Conservation (phyloP, 2,797 vertebrate genomes). For the Sebastes variabilis region DNA sequence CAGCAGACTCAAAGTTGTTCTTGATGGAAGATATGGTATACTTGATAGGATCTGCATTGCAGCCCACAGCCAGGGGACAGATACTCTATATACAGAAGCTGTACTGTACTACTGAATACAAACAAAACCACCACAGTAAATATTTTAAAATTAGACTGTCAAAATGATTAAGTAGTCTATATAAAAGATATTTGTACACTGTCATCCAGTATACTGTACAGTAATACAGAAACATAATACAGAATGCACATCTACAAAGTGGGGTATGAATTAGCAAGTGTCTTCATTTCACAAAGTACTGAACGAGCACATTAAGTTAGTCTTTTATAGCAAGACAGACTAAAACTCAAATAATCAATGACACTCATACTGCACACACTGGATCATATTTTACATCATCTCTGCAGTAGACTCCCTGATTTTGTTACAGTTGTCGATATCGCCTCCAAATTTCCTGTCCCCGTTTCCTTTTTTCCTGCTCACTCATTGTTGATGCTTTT, state of each 20-base stretch:
- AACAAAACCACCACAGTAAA: conserved; percentile 12
- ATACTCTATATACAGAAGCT: conserved; percentile 12
- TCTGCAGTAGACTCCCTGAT: conserved; percentile 12
- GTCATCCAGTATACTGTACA: not conserved
- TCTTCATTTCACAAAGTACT: conserved; percentile 5
- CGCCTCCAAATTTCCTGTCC: conserved; percentile 2
- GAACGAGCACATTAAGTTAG: not conserved
- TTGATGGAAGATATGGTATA: conserved; percentile 18
- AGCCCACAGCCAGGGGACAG: conserved; percentile 29
- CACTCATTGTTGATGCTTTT: conserved; percentile 12
- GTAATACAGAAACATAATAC: not conserved
- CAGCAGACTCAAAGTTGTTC: conserved; percentile 24
- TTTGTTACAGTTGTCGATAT: conserved; percentile 23
- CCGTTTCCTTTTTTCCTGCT: not conserved
- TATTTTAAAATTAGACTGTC: conserved; percentile 17
- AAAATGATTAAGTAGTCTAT: conserved; percentile 35
- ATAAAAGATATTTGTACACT: conserved; percentile 33
- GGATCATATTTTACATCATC: conserved; percentile 49
- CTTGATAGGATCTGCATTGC: conserved; percentile 22
- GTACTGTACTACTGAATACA: conserved; percentile 3
- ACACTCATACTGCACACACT: conserved; percentile 36
- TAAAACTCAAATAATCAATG: conserved; percentile 62
- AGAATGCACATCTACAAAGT: conserved; percentile 3
- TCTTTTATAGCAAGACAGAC: conserved; percentile 44
- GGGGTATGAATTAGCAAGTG: not conserved